Conservation (phyloP, 2,113 vertebrate genomes). For the Lucifuga dentata region DNA sequence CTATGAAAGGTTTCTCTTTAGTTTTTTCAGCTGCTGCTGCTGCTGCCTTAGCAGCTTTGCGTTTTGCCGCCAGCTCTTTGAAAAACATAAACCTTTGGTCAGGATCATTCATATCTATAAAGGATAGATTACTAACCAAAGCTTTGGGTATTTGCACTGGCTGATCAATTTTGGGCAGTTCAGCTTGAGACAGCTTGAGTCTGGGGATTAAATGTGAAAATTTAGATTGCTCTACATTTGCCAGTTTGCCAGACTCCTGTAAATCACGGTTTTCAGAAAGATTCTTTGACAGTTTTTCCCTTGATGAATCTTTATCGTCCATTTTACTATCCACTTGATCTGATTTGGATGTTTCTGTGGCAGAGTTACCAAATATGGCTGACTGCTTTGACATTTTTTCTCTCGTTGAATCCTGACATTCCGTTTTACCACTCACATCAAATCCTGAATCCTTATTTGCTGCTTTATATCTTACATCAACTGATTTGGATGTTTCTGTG, state of each 20-base stretch:
- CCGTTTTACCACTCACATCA: too few species aligned
- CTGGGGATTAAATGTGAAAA: conserved; percentile 13
- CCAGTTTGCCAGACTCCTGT: conserved; percentile 31
- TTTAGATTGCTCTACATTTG: conserved; percentile 20
- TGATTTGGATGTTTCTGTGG: conserved; percentile 49
- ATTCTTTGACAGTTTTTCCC: conserved; percentile 31
- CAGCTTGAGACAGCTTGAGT: conserved; percentile 41
- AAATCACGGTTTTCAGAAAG: conserved; percentile 21
- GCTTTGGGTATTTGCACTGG: conserved; percentile 20
- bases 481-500: too few species aligned
- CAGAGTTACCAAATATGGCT: conserved; percentile 37
- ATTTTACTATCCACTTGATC: conserved; percentile 43
- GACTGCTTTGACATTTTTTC: conserved; percentile 17
- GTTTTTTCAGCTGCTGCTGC: conserved; percentile 11
- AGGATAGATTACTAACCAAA: conserved; percentile 12
- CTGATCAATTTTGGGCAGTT: conserved; percentile 43
- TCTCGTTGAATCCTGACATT: too few species aligned
- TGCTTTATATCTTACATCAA: too few species aligned
- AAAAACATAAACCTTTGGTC: conserved; percentile 56
- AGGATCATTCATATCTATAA: conserved; percentile 77
- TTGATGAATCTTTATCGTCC: conserved; percentile 43
- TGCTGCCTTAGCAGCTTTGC: conserved; percentile 45
- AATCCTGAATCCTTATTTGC: too few species aligned
- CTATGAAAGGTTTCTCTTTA: conserved; percentile 17
- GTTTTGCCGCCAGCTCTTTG: conserved; percentile 66